A percentile compares a stretch with the other conserved stretches of the same genome.
Evolutionary conservation across 2,113 vertebrate species (phyloP).

Genomic region (Catharus bicknelli): DNA sequence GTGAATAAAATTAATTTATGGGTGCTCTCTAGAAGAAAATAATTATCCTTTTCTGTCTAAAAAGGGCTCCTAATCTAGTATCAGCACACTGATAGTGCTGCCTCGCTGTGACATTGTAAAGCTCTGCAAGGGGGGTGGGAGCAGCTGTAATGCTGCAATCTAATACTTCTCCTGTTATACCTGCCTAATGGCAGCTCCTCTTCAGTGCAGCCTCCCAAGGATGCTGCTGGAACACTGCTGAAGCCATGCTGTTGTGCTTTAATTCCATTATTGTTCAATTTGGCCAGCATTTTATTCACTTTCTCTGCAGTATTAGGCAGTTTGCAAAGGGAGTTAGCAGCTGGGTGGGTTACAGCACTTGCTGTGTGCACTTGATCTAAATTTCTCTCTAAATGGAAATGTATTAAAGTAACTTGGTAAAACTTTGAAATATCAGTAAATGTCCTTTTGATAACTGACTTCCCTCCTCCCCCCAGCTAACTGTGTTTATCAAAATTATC

Average conservation of each 20-base stretch:
- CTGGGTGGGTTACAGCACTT: neutral
- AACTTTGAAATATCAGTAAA: slow-evolving; percentile 4
- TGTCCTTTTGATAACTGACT: neutral
- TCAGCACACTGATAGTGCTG: neutral
- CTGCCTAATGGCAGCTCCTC: neutral
- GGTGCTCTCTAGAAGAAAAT: neutral
- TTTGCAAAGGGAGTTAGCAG: slow-evolving; percentile 1
- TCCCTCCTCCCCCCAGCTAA: neutral
- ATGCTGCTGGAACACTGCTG: neutral
- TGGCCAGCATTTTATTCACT: neutral
- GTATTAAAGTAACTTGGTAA: neutral
- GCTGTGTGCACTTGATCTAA: neutral
- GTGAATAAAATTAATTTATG: slow-evolving; percentile 25
- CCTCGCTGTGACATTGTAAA: slow-evolving; percentile 10
- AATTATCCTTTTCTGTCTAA: neutral
- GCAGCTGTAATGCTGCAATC: neutral
- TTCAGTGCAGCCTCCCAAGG: neutral
- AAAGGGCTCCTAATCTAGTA: neutral
- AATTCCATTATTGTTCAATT: slow-evolving; percentile 26
- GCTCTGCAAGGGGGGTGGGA: neutral
- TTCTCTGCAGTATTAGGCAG: neutral
- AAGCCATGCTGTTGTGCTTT: neutral
- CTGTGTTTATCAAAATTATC: neutral
- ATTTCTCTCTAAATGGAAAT: neutral
- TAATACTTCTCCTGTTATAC: neutral